Conservation (phyloP, 2,113 vertebrate species). For the Montifringilla adamsi region DNA sequence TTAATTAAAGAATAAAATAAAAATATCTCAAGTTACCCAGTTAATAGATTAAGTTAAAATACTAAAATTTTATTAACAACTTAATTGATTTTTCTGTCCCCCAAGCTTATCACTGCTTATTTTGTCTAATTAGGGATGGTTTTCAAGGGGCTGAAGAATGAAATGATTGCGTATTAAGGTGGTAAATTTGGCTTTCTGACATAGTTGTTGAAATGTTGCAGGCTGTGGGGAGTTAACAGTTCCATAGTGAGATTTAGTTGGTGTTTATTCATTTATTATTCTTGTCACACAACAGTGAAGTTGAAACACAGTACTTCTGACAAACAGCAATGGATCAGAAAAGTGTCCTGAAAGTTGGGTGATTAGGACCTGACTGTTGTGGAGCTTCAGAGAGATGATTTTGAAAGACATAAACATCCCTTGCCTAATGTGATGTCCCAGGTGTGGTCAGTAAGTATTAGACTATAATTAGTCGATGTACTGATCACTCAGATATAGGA, state of each 20-base stretch:
- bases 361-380: neutral
- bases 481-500: fast-evolving
- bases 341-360: neutral
- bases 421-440: neutral
- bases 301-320: neutral
- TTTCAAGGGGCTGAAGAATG: neutral
- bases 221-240: neutral
- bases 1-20: neutral
- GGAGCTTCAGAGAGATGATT: neutral
- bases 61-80: neutral
- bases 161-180: neutral
- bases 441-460: neutral
- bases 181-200: neutral
- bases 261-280: neutral
- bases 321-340: neutral
- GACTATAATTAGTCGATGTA: neutral
- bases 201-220: neutral
- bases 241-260: neutral
- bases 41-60: neutral
- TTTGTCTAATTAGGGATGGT: neutral
- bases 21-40: neutral
- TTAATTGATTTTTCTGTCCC: neutral
- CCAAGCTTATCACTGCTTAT: neutral
- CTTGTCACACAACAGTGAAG: neutral
- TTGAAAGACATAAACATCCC: neutral